Percentiles rank a stretch among this genome's conserved stretches.
phyloP scores from a whole-genome alignment of 2,797 vertebrate species.

The Melanotaenia maccullochi region DNA sequence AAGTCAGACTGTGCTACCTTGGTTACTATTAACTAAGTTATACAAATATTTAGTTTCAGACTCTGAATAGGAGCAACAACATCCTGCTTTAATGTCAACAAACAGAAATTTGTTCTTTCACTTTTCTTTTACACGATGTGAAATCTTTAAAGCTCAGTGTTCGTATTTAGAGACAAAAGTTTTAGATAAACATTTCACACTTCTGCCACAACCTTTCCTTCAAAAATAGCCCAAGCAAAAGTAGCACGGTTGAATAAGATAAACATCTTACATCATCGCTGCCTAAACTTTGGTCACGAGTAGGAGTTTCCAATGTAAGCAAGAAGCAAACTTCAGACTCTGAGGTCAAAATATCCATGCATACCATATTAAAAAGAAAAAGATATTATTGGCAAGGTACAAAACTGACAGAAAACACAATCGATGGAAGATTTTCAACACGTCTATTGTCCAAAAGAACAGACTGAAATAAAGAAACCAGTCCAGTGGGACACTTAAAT shows the following conservation, averaged over 20 bases:
- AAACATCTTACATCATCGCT: slow-evolving; percentile 51
- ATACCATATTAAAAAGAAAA: slow-evolving; percentile 19
- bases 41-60: too few species aligned
- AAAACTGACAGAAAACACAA: slow-evolving; percentile 15
- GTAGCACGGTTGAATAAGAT: slow-evolving; percentile 25
- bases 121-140: too few species aligned
- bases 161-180: not conserved
- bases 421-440: not conserved
- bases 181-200: slow-evolving; percentile 1
- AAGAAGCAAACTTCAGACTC: slow-evolving; percentile 37
- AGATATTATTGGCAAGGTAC: slow-evolving; percentile 24
- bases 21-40: too few species aligned
- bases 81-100: too few species aligned
- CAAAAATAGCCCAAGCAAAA: not conserved
- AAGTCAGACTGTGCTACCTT: too few species aligned
- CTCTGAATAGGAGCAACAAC: too few species aligned
- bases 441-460: not conserved
- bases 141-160: not conserved
- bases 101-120: too few species aligned
- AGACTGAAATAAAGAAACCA: not conserved
- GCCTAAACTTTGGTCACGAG: slow-evolving; percentile 46
- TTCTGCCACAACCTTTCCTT: slow-evolving; percentile 7
- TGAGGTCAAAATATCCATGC: slow-evolving; percentile 20
- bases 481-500: not conserved
- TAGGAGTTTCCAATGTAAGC: slow-evolving; percentile 49